phyloP scores from a whole-genome alignment of 2,888 invertebrate species.

The Ormia ochracea region DNA sequence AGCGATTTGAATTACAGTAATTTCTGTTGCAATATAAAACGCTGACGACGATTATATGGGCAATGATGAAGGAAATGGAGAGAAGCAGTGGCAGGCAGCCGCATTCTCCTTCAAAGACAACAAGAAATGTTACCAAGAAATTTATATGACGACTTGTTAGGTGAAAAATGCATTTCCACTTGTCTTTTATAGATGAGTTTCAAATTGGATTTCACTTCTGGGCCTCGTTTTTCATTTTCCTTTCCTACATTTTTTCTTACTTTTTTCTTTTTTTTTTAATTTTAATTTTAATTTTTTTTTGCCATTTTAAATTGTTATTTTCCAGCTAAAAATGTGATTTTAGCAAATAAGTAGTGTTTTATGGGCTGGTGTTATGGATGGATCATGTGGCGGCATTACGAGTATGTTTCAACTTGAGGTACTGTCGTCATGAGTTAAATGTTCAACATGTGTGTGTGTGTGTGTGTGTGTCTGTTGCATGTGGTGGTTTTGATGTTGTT shows the following conservation, averaged over 20 bases:
- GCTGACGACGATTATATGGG: conserved; percentile 40
- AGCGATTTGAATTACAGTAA: conserved; percentile 75
- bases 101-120: conserved; percentile 31
- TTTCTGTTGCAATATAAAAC: conserved; percentile 64
- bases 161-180: conserved; percentile 50
- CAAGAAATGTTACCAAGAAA: background rate
- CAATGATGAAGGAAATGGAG: background rate
- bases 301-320: conserved; percentile 16
- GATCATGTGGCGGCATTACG: background rate
- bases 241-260: background rate
- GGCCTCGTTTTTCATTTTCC: conserved; percentile 11
- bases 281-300: too few relatives aligned
- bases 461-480: background rate
- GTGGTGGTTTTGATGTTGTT: conserved; percentile 14
- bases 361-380: conserved; percentile 9
- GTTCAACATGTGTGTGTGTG: conserved; percentile 13
- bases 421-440: conserved; percentile 48
- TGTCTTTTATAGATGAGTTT: conserved; percentile 55
- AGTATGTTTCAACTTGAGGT: conserved; percentile 33
- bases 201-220: conserved; percentile 53
- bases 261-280: too few relatives aligned
- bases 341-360: conserved; percentile 4
- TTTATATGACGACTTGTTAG: conserved; percentile 28
- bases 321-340: conserved; percentile 44
- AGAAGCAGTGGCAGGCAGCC: conserved; percentile 29